Evolutionary conservation across 2,888 invertebrate genomes (phyloP), one percentile per base, ranked within the genome.

Genomic region (Plemyria rubiginata): DNA sequence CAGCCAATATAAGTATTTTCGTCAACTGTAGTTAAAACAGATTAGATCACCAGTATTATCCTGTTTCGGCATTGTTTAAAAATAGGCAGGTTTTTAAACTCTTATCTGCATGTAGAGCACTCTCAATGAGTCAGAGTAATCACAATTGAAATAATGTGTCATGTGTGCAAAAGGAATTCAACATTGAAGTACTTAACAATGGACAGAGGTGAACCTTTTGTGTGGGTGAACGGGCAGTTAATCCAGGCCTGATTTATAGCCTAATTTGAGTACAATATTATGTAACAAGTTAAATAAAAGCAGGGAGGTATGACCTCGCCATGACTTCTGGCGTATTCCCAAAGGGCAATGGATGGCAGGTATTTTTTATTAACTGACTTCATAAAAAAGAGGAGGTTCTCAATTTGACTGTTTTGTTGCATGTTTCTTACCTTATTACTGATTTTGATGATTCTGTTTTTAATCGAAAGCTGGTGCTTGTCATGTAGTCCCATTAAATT

Each of bases 121-220:
- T 11, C 46, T 53, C 29, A 13, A 36, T 54, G 60, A 60, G 29
- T 60, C 60, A 59, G 15, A 2, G 4, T 15, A 60, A 60, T 48
- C 28, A 54, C 49, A 60, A 60, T 53, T 54, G 49, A 40, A 38
- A 46, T 53, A 40, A 60, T 54, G 12, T 38, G 32, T 29, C 36
- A 43, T 41, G 49, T 41, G 22, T 15, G 36, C 43, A 15, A 53
- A 32, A 52, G 29, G 50, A 29, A 54, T 45, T 15, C 12, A 4
- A 11, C 15, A 36, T 53, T 59, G 43, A 58, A 56, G n/a, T n/a
- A n/a, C n/a, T 41, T 15, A 36, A 52, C 53, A 54, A 60, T 60
- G 60, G 51, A 16, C 58, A 12, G 29, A n/a, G 11, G 8, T 58
- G n/a, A 56, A 58, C 43, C 32, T 51, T 50, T 50, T 50, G 28